Evolutionary conservation across 2,797 vertebrate species (phyloP).

Genomic region (Helostoma temminkii): DNA sequence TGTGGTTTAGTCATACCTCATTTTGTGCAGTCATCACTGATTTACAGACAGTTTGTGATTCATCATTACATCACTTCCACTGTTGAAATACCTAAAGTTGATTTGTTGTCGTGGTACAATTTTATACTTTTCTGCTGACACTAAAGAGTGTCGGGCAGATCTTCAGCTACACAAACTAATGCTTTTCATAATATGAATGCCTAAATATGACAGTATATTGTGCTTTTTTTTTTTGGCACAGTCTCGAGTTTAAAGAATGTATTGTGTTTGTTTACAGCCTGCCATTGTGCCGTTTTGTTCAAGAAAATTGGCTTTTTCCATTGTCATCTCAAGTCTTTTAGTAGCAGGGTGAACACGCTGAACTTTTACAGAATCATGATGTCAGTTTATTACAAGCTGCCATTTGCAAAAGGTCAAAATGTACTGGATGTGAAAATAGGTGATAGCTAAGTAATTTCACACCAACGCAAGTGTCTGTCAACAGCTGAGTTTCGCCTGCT

Average conservation of each 20-base stretch:
- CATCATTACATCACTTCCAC: not conserved
- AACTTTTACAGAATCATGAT: slow-evolving; percentile 28
- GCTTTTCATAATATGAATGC: not conserved
- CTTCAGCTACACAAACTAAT: too few species aligned
- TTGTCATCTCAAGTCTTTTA: slow-evolving; percentile 33
- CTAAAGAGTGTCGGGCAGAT: too few species aligned
- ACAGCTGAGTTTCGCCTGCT: slow-evolving; percentile 35
- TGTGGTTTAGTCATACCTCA: not conserved
- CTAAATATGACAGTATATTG: not conserved
- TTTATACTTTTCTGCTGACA: too few species aligned
- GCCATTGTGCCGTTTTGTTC: slow-evolving; percentile 47
- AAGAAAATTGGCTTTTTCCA: slow-evolving; percentile 22
- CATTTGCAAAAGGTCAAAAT: slow-evolving; percentile 58
- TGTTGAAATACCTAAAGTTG: not conserved
- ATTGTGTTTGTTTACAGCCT: slow-evolving; percentile 43
- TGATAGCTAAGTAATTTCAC: slow-evolving; percentile 48
- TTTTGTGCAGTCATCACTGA: slow-evolving; percentile 12
- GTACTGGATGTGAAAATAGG: slow-evolving; percentile 37
- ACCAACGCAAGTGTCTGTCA: slow-evolving; percentile 25
- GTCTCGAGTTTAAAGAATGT: slow-evolving; percentile 24
- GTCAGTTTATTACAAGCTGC: slow-evolving; percentile 42
- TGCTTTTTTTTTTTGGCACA: not conserved
- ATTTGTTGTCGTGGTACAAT: not conserved
- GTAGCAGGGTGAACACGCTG: slow-evolving; percentile 43
- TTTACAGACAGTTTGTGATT: not conserved